phyloP scores from a whole-genome alignment of 2,888 invertebrate genomes.

The Synergus japonicus region DNA sequence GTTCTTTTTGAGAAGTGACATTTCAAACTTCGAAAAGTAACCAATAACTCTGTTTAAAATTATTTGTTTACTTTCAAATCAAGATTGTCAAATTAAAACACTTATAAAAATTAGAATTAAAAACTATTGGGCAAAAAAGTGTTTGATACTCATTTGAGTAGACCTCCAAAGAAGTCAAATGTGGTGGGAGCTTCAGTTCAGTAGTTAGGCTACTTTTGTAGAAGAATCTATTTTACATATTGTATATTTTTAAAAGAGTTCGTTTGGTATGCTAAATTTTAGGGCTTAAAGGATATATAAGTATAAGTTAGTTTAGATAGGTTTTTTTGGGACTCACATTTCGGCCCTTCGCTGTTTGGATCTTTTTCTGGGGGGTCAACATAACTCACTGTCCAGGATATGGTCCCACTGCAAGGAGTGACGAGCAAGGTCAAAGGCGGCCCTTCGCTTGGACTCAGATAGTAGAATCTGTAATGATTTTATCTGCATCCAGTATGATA shows the following conservation, averaged over 20 bases:
- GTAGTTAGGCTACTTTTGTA: not conserved
- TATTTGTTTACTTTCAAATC: not conserved
- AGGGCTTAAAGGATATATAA: not conserved
- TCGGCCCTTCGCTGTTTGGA: constrained; percentile 69
- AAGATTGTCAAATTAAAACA: not conserved
- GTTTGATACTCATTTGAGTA: not conserved
- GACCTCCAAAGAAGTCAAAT: not conserved
- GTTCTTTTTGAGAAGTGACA: not conserved
- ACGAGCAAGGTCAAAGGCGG: constrained; percentile 73
- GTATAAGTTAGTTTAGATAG: constrained; percentile 22
- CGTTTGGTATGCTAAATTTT: constrained; percentile 12
- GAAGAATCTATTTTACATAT: not conserved
- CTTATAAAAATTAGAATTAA: no score
- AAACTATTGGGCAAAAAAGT: not conserved
- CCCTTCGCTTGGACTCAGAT: constrained; percentile 73
- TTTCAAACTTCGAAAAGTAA: no score
- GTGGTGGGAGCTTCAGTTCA: not conserved
- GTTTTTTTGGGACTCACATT: constrained; percentile 59
- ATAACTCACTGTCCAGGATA: constrained; percentile 75
- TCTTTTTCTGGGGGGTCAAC: constrained; percentile 72
- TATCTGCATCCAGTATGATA: constrained; percentile 75
- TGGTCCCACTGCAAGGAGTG: constrained; percentile 74
- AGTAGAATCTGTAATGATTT: constrained; percentile 75
- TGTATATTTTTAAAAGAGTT: constrained; percentile 20
- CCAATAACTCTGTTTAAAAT: not conserved